Percentiles rank a stretch among this genome's conserved stretches.
These are phyloP conservation scores for Dynastes grantii DNA, from an alignment of 2,888 invertebrate species.

Conservation along the genomic window DNA sequence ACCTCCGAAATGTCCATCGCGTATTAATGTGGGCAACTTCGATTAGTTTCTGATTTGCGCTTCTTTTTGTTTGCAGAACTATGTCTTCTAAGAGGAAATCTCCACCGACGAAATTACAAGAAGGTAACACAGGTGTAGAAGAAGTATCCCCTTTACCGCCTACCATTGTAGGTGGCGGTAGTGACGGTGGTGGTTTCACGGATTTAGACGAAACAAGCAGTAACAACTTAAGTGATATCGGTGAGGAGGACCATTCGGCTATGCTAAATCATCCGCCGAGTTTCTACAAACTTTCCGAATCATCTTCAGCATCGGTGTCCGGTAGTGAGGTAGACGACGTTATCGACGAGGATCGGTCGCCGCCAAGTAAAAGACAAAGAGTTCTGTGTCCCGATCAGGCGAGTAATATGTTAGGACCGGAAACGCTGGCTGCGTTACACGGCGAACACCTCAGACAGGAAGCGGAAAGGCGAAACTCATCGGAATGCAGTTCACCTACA, in stretches of 20 bases:
- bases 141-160: constrained; percentile 68
- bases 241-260: constrained; percentile 75
- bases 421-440: constrained; percentile 70
- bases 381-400: constrained; percentile 63
- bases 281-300: constrained; percentile 68
- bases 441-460: constrained; percentile 73
- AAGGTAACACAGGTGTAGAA: constrained; percentile 76
- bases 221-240: constrained; percentile 75
- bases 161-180: constrained; percentile 70
- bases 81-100: constrained; percentile 98
- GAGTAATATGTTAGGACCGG: constrained; percentile 63
- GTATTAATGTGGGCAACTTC: not conserved
- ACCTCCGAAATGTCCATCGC: not conserved
- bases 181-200: constrained; percentile 74
- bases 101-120: constrained; percentile 92
- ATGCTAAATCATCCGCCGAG: constrained; percentile 60
- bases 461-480: constrained; percentile 72
- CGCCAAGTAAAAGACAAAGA: constrained; percentile 70
- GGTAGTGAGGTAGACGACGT: constrained; percentile 70
- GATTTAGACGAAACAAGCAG: constrained; percentile 75
- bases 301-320: constrained; percentile 69
- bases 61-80: constrained; percentile 79
- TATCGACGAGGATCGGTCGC: constrained; percentile 68
- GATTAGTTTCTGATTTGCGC: constrained; percentile 35
- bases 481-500: constrained; percentile 83